Base-by-base conservation (phyloP, 2,797 vertebrate species). In the Cetoscarus ocellatus region DNA sequence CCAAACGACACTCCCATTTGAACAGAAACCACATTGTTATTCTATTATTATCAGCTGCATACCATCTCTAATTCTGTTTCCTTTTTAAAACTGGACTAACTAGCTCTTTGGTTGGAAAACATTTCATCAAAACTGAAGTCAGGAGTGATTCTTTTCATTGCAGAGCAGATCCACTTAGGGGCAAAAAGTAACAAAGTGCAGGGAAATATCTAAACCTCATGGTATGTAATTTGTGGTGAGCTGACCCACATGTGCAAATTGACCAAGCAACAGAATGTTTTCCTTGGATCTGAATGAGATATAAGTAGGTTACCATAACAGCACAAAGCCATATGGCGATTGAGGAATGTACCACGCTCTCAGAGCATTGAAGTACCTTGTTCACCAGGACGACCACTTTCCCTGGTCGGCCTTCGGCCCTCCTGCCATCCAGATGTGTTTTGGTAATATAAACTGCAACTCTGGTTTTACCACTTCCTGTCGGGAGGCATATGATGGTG, bases 381-480 rank as follows among this genome's bases (percentile, higher is more conserved):
- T 99, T 98, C 80, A 98, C 97, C 85, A 99, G 95, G 55, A 99
- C 93, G 36, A 98, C 95, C 71, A 96, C 97, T 93, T 98, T 99
- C 74, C 95, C 96, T 15, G 77, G 63, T 40, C 91, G 67, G 1
- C 86, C 85, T 48, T 86, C 82, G 56, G 50, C 88, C 77, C 38
- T 94, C 89, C 92, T 96, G 87, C 87, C 67, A 78, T 97, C 96
- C 94, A 99, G 92, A 92, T 99, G 98, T 79, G 97, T 86, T 83
- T 94, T 96, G 61, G 97, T 95, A 91, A 99, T 94, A 80, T 97
- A 98, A 80, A 99, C 96, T 3, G 97, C 97, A 42, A 98, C 96
- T 86, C 97, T 94, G 79, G 98, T 99, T 94, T 99, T 99, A 85
- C 98, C 98, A 67, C 96, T 97, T 92, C 98, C 98, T 49, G 98